A percentile compares a stretch with the other conserved stretches of the same genome.
These are phyloP conservation scores for Leucoraja erinaceus DNA, from an alignment of 2,113 vertebrate species.

Conservation along the genomic window DNA sequence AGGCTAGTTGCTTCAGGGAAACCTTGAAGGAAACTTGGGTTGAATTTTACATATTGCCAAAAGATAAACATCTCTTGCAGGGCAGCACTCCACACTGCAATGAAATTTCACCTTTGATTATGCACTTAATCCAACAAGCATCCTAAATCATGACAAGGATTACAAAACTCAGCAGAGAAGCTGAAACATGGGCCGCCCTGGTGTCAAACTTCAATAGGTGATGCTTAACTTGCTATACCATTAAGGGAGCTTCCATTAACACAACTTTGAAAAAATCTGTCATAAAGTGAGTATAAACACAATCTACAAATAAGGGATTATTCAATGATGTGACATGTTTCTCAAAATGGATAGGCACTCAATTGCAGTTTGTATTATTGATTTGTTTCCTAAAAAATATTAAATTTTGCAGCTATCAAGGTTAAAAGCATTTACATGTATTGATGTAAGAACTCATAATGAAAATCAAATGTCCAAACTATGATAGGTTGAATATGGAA, in stretches of 20 bases:
- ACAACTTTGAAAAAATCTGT: conserved; percentile 1
- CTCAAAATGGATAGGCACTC: conserved; percentile 2
- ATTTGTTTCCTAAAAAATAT: conserved; percentile 10
- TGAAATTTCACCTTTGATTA: background rate
- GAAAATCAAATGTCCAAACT: conserved; percentile 31
- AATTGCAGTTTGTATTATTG: conserved; percentile 3
- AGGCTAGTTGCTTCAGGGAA: background rate
- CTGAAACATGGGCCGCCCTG: background rate
- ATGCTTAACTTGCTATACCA: background rate
- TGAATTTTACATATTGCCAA: background rate
- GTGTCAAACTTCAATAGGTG: background rate
- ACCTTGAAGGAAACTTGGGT: background rate
- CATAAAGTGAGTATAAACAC: background rate
- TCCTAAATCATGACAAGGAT: background rate
- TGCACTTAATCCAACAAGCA: background rate
- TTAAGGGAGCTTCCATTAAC: background rate
- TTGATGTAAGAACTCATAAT: conserved; percentile 9
- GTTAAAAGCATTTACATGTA: conserved; percentile 29
- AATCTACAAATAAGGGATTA: background rate
- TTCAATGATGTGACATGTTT: background rate
- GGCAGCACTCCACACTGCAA: background rate
- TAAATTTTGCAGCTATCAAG: background rate
- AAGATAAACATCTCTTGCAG: background rate
- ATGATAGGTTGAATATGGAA: conserved; percentile 9
- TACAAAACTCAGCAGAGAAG: background rate